Conservation (phyloP, 1,140 invertebrate genomes). For the Drosophila grimshawi region DNA sequence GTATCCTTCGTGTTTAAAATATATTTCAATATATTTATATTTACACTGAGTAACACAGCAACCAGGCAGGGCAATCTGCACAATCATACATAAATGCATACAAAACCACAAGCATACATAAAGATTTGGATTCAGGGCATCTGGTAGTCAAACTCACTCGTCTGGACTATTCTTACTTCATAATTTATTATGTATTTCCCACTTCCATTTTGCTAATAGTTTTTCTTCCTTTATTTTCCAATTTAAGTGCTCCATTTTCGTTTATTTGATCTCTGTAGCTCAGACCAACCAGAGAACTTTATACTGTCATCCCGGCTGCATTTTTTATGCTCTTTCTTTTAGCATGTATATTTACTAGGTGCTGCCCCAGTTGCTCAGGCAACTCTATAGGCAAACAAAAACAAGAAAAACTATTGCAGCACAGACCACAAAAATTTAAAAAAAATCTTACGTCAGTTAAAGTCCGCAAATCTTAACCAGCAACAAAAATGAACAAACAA, state of each 20-base stretch:
- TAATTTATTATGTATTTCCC: background rate
- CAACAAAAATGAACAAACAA: conserved; percentile 40
- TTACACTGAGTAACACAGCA: too few relatives aligned
- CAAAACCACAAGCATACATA: too few relatives aligned
- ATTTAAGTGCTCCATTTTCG: background rate
- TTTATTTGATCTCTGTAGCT: background rate
- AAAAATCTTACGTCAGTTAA: conserved; percentile 6
- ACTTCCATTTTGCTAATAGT: background rate
- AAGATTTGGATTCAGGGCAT: too few relatives aligned
- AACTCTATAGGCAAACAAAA: conserved; percentile 19
- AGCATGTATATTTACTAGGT: background rate
- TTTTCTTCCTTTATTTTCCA: background rate
- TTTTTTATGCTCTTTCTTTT: background rate
- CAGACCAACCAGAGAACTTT: conserved; percentile 2
- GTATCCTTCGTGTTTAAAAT: too few relatives aligned
- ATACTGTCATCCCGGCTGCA: background rate
- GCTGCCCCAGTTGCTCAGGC: conserved; percentile 4
- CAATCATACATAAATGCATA: too few relatives aligned
- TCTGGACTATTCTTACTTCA: background rate
- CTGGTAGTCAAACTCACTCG: too few relatives aligned
- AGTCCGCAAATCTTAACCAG: conserved; percentile 51
- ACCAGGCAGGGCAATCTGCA: too few relatives aligned
- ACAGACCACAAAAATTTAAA: conserved; percentile 23
- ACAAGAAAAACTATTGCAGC: background rate
- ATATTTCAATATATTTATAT: too few relatives aligned